Percentiles rank a stretch among this genome's conserved stretches.
These are phyloP conservation scores for Trinorchestia longiramus DNA, from an alignment of 1,140 invertebrate species.

Conservation along the genomic window DNA sequence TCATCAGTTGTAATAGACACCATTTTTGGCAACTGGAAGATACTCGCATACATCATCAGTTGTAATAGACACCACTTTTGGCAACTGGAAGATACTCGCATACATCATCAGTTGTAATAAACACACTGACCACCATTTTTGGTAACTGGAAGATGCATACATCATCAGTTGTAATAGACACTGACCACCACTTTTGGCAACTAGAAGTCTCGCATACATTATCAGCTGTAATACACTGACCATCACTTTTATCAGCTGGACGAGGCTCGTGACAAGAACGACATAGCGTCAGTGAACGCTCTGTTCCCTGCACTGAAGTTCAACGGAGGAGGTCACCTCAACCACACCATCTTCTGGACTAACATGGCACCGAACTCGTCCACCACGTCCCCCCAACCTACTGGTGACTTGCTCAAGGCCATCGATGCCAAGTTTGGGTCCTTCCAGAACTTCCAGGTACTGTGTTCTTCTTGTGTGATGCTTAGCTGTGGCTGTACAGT, in stretches of 20 bases:
- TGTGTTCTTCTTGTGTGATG: background rate
- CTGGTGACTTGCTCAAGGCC: conserved; percentile 76
- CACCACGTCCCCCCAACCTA: conserved; percentile 80
- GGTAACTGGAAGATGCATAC: no score
- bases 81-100: no score
- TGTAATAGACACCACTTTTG: no score
- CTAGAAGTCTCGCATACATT: no score
- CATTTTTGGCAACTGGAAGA: no score
- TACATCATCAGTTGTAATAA: no score
- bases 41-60: no score
- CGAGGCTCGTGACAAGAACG: conserved; percentile 70
- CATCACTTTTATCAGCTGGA: conserved; percentile 36
- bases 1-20: no score
- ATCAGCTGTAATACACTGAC: no score
- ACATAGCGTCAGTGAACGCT: conserved; percentile 83
- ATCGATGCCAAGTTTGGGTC: conserved; percentile 87
- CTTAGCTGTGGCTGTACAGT: background rate
- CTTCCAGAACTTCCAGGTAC: conserved; percentile 78
- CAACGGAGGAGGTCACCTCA: conserved; percentile 99
- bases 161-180: no score
- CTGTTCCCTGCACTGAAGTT: conserved; percentile 90
- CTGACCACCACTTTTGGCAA: no score
- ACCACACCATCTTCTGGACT: conserved; percentile 99
- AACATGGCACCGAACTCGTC: conserved; percentile 85
- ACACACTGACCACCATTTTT: no score